Percentiles rank a stretch among this genome's conserved stretches.
phyloP scores from a whole-genome alignment of 2,113 vertebrate genomes.

The Urocynchramus pylzowi region DNA sequence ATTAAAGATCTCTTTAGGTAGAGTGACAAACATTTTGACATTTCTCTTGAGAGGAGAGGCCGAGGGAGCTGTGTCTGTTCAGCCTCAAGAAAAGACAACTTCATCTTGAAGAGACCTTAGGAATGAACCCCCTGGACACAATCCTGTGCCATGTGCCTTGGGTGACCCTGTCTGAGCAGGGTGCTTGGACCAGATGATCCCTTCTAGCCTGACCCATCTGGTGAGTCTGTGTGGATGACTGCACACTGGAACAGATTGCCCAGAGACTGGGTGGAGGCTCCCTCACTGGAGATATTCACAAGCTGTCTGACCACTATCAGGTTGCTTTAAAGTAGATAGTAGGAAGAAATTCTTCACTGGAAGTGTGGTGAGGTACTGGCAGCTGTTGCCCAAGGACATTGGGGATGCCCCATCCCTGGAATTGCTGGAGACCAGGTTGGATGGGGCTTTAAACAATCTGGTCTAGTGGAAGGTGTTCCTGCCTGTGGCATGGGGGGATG shows the following conservation, averaged over 20 bases:
- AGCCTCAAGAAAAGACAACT: fast-evolving
- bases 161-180: not conserved
- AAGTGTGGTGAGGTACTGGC: not conserved
- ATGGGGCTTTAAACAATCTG: not conserved
- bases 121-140: not conserved
- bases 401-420: not conserved
- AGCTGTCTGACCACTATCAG: not conserved
- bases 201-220: not conserved
- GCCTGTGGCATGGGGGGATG: not conserved
- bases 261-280: not conserved
- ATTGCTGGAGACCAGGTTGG: not conserved
- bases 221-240: not conserved
- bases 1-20: not conserved
- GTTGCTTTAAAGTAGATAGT: not conserved
- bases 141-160: not conserved
- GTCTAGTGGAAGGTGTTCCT: not conserved
- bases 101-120: not conserved
- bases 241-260: not conserved
- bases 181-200: not conserved
- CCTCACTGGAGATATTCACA: not conserved
- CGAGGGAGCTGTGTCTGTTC: not conserved
- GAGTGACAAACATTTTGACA: not conserved
- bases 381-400: not conserved
- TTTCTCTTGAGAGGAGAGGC: not conserved
- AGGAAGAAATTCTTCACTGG: not conserved